These are phyloP conservation scores for Ptychochromis oligacanthus DNA, from an alignment of 2,113 vertebrate species.

Conservation along the genomic window DNA sequence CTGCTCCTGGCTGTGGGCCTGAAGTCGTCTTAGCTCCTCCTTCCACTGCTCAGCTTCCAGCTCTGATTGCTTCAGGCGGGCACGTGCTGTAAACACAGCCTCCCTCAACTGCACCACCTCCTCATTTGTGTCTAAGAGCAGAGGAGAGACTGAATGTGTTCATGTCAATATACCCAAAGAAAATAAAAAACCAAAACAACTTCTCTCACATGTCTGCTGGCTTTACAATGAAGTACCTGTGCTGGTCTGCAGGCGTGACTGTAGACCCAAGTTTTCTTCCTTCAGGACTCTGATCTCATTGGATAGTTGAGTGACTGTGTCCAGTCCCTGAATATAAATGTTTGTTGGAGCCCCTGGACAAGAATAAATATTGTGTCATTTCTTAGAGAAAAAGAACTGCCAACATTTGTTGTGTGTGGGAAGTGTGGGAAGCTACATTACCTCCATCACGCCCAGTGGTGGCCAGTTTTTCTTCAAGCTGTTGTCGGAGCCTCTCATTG, in stretches of 20 bases:
- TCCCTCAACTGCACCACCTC: slow-evolving; percentile 83
- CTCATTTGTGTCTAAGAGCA: slow-evolving; percentile 68
- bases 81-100: slow-evolving; percentile 78
- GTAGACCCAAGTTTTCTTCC: slow-evolving; percentile 80
- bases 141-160: neutral
- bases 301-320: slow-evolving; percentile 83
- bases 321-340: slow-evolving; percentile 81
- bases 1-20: slow-evolving; percentile 81
- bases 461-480: slow-evolving; percentile 86
- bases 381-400: neutral
- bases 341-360: slow-evolving; percentile 80
- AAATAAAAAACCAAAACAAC: neutral
- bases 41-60: slow-evolving; percentile 83
- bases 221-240: slow-evolving; percentile 75
- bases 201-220: neutral
- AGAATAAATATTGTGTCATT: neutral
- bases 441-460: slow-evolving; percentile 73
- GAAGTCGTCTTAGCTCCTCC: slow-evolving; percentile 80
- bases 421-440: slow-evolving; percentile 46
- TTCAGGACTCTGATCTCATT: slow-evolving; percentile 84
- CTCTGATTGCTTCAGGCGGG: slow-evolving; percentile 85
- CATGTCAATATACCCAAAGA: neutral
- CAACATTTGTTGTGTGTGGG: neutral
- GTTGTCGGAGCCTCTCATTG: slow-evolving; percentile 88
- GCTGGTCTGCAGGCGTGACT: slow-evolving; percentile 82